Base-by-base conservation (phyloP, 2,888 invertebrate species). In the Hipparchia semele region DNA sequence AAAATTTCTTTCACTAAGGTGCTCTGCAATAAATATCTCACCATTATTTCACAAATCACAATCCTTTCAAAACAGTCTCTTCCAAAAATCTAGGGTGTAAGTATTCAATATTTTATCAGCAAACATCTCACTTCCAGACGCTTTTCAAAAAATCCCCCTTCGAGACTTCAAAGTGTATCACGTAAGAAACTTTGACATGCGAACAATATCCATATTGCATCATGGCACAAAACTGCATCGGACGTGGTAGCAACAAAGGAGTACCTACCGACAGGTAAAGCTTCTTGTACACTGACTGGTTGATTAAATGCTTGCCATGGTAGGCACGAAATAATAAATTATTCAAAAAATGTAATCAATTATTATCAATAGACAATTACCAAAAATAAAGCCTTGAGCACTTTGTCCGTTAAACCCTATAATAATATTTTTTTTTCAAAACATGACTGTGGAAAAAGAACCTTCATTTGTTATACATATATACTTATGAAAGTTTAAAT, bases 131-230 rank as follows among this genome's bases (percentile, higher is more conserved):
- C 54, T 71, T 68, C 46, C 23, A 62, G 33, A 39, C 39, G 23
- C 46, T 53, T 68, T 69, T 68, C 62, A 62, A 49, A 49, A 46
- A 71, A 68, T 45, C 49, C 66, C 76, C 73, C 72, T 46, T 33
- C 59, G 65, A 69, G 74, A 70, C 67, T 73, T 76, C 68, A 70
- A 72, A 73, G 9, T 69, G 74, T 71, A 76, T 77, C 66, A 68
- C 78, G 80, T 78, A 79, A 76, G 76, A 78, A 79, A 77, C 74
- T 80, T 77, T 81, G 80, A 80, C 80, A 75, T 61, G 62, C 68
- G 46, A 72, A 72, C 72, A 72, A 72, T 67, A 33, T 54, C 10
- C 49, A 51, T 64, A 64, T 46, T 49, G 71, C 54, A 46, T 61
- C 54, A 54, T 46, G 60, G 5, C 12, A 67, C 33, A 46, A 59